Evolutionary conservation across 1,140 invertebrate species (phyloP), one percentile per base, ranked within the genome.

Genomic region (Drosophila repleta): DNA sequence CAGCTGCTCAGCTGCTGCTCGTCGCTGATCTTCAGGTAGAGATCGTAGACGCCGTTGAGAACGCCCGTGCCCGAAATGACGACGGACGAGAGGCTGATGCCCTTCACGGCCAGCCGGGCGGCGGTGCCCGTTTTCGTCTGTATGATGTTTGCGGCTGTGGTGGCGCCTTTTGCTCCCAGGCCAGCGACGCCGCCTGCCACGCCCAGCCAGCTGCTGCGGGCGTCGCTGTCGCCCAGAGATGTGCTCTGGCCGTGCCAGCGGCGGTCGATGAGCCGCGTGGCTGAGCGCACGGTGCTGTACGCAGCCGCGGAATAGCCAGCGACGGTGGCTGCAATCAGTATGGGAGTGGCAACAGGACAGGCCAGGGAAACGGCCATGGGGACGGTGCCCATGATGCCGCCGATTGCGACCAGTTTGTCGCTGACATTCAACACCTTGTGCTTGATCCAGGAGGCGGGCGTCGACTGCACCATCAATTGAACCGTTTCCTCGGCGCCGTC

Each of bases 161-260:
- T 91, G 0, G 90, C 90, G 20, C 88, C 84, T 0, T 76, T 71
- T 5, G 88, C 81, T 0, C 79, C 84, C 4, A 91, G 20, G 11
- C 88, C 76, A 1, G 81, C 75, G 8, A 84, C 77, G 5, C 90
- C 90, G 24, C 76, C 79, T 0, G 81, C 84, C 10, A 91, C 72
- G 5, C 90, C 90, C 48, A 91, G 53, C 90, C 90, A 91, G 53
- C 63, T 80, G 32, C 68, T 56, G 24, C 90, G 74, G 10, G 90
- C 90, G n/a, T 91, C 78, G 1, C 67, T 61, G 29, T 91, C 70
- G 0, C 45, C 21, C 1, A 90, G 26, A 1, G 69, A 67, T 1
- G 69, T 91, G 3, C 57, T 57, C 49, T 91, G 90, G 0, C 76
- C 76, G 13, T 91, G 90, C 11, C 69, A 37, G 18, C 75, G 43